These are phyloP conservation scores for Odontomyia ornata DNA, from an alignment of 2,888 invertebrate genomes.

Conservation along the genomic window DNA sequence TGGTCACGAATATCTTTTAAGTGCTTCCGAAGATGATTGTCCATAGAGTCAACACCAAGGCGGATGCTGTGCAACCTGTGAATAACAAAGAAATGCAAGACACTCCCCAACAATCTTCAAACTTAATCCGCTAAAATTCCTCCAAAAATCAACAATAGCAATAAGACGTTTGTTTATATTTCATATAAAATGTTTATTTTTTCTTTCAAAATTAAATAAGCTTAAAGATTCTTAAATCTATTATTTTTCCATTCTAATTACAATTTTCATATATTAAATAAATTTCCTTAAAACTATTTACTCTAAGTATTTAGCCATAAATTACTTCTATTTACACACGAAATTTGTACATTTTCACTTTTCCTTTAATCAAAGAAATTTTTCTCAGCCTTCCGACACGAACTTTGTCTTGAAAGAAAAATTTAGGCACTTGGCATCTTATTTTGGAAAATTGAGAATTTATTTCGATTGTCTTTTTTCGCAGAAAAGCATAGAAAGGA, in stretches of 20 bases:
- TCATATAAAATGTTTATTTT: conserved; percentile 14
- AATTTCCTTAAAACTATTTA: conserved; percentile 10
- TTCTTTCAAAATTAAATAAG: background rate
- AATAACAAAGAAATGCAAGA: too few species aligned
- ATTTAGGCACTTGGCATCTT: too few species aligned
- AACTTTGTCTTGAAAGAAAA: too few species aligned
- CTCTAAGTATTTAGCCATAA: background rate
- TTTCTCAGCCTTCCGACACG: background rate
- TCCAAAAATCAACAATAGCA: background rate
- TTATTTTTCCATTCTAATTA: background rate
- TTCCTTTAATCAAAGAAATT: background rate
- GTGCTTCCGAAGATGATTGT: too few species aligned
- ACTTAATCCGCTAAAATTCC: background rate
- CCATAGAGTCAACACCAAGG: too few species aligned
- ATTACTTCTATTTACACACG: conserved; percentile 27
- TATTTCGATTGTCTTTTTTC: background rate
- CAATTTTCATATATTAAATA: conserved; percentile 38
- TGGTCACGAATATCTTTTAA: too few species aligned
- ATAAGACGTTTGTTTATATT: background rate
- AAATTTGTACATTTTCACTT: conserved; percentile 9
- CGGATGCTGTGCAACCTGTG: too few species aligned
- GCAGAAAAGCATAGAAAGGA: background rate
- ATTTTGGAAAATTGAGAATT: background rate
- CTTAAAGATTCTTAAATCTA: background rate
- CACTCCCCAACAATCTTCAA: background rate